These are phyloP conservation scores for Scaptomyza parva DNA, from an alignment of 2,888 invertebrate species.

Conservation along the genomic window DNA sequence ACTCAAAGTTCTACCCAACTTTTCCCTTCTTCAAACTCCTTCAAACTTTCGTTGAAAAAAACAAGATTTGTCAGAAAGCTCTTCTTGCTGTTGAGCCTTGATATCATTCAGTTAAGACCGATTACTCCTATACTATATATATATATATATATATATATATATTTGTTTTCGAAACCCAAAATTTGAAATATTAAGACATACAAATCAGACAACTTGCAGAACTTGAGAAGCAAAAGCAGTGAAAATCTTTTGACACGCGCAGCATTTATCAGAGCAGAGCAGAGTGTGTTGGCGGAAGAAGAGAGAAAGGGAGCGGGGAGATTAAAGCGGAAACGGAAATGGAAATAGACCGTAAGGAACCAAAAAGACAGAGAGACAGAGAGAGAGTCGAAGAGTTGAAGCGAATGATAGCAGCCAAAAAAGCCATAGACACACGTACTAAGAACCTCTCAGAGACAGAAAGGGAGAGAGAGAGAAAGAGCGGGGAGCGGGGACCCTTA, in stretches of 20 bases:
- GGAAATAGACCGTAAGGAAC: slow-evolving; percentile 64
- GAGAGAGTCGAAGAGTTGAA: slow-evolving; percentile 19
- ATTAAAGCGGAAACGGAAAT: slow-evolving; percentile 52
- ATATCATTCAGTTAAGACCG: no score
- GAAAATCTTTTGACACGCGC: slow-evolving; percentile 64
- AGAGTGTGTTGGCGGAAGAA: no score
- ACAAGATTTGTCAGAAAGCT: no score
- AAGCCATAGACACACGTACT: slow-evolving; percentile 13
- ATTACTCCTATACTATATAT: no score
- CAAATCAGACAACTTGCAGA: slow-evolving; percentile 66
- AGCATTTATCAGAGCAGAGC: slow-evolving; percentile 58
- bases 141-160: no score
- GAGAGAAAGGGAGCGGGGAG: slow-evolving; percentile 15
- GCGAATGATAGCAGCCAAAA: slow-evolving; percentile 31
- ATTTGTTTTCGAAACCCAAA: no score
- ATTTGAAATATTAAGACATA: slow-evolving; percentile 74
- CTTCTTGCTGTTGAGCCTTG: no score
- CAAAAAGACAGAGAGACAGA: slow-evolving; percentile 9
- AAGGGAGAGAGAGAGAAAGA: neutral
- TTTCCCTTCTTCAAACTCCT: no score
- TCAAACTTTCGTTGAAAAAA: no score
- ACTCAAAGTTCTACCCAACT: no score
- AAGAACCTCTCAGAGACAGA: slow-evolving; percentile 9
- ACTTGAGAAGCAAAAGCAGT: slow-evolving; percentile 5
- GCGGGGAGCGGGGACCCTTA: slow-evolving; percentile 45